Conservation (phyloP, 2,888 invertebrate species). For the Odiellus spinosus region DNA sequence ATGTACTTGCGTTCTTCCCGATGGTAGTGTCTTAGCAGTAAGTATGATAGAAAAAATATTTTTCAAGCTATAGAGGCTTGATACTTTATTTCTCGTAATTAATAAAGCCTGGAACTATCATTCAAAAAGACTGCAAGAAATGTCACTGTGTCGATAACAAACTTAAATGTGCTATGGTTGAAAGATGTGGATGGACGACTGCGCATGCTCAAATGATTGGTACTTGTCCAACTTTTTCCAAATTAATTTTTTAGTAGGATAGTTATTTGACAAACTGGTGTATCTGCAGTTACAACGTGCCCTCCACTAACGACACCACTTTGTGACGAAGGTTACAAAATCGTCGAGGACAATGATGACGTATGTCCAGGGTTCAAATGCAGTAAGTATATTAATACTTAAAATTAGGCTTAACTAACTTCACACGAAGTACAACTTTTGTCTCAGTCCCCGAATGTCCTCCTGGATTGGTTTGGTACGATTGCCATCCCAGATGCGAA, state of each 20-base stretch:
- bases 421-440: no score
- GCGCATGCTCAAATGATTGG: no score
- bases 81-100: background rate
- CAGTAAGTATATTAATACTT: no score
- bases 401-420: background rate
- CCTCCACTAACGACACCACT: no score
- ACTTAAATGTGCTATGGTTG: conserved; percentile 7
- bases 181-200: conserved; percentile 9
- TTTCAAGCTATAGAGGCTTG: background rate
- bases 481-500: conserved; percentile 47
- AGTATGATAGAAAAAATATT: background rate
- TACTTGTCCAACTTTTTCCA: no score
- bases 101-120: conserved; percentile 11
- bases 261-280: no score
- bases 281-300: no score
- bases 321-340: no score
- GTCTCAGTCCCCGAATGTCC: conserved; percentile 16
- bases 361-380: no score
- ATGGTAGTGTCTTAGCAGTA: background rate
- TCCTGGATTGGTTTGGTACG: conserved; percentile 14
- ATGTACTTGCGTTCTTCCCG: background rate
- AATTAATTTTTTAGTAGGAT: no score
- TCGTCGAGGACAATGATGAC: no score
- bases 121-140: conserved; percentile 37
- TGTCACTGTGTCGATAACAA: conserved; percentile 56